Base-by-base conservation (phyloP, 2,113 vertebrate species). In the Cranoglanis bouderius region DNA sequence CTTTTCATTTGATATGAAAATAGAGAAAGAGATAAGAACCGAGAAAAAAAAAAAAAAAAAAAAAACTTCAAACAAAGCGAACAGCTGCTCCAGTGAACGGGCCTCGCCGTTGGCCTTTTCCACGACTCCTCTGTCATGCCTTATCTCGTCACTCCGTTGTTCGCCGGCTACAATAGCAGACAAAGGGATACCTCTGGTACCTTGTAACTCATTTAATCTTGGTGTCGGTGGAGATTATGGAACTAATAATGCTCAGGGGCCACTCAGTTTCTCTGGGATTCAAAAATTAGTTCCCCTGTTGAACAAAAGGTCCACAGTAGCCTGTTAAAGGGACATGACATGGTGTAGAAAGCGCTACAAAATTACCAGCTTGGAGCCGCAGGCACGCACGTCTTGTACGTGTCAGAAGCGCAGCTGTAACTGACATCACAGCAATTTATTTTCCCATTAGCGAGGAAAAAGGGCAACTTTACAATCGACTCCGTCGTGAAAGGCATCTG, bases 371-470 rank as follows among this genome's bases (percentile, higher is more conserved):
- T 82, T 82, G 8, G 32, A 63, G 49, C 18, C 43, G 12, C 72
- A 43, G 80, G 51, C 46, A 63, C 88, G 55, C 63, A 82, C 89
- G 65, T 81, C 72, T n/a, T 5, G 35, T 85, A 77, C 53, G 80
- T 82, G 72, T 84, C 82, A 90, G 46, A 70, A 72, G 38, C 35
- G 4, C 46, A 8, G 40, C 55, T 7, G 72, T 80, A 80, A 65
- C 88, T 38, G 88, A 87, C 88, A 89, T 90, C 85, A 75, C 70
- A 1, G 70, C 85, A 89, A 91, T 91, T 92, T 92, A 90, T 90
- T 92, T 92, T 92, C 86, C 88, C 92, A 91, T 90, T 92, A 92
- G 90, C 29, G 29, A 46, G 72, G 32, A 85, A 78, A 85, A 89
- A 85, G 77, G 87, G 77, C 83, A 57, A 88, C 59, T 88, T 88